Evolutionary conservation across 1,140 invertebrate genomes (phyloP), one percentile per base, ranked within the genome.

Genomic region (Berghia stephanieae): DNA sequence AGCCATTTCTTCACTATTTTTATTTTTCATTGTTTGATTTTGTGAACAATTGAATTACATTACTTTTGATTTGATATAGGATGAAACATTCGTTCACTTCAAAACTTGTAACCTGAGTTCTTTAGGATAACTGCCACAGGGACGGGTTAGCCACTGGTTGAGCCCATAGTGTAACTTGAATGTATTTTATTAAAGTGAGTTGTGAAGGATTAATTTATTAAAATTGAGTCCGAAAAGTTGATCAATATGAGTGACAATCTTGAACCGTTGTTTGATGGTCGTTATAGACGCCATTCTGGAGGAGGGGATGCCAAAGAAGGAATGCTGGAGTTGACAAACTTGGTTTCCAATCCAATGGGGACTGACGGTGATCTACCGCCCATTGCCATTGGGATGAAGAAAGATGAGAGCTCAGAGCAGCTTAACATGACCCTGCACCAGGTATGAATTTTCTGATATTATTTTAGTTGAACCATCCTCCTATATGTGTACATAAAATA

Each of bases 381-480:
- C 2, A 57, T 43, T 21, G 42, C 21, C 2, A 3, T 24, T 34
- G 74, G 63, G 5, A 21, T 68, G 49, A 78, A 67, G 44, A 46
- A 36, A 16, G 6, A n/a, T 49, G 74, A 60, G 24, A 72, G 38
- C 38, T 8, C 68, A 36, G 80, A 81, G 46, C 60, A 75, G 16
- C 46, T 79, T 18, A 83, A 79, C 42, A 73, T 81, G 10, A 79
- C 81, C 4, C 57, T 82, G 43, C 79, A 81, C 75, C 77, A 78
- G 77, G 77, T 78, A 43, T 46, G 75, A n/a, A n/a, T n/a, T n/a
- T n/a, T n/a, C n/a, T n/a, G n/a, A n/a, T n/a, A n/a, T n/a, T 81
- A 27, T 68, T 36, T 57, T 31, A 43, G 0, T 43, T 34, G 34
- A 36, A 67, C 2, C 10, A 40, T 42, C 16, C 34, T 3, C 42